Evolutionary conservation across 2,888 invertebrate species (phyloP), one percentile per base, ranked within the genome.

Genomic region (Tipula unca): DNA sequence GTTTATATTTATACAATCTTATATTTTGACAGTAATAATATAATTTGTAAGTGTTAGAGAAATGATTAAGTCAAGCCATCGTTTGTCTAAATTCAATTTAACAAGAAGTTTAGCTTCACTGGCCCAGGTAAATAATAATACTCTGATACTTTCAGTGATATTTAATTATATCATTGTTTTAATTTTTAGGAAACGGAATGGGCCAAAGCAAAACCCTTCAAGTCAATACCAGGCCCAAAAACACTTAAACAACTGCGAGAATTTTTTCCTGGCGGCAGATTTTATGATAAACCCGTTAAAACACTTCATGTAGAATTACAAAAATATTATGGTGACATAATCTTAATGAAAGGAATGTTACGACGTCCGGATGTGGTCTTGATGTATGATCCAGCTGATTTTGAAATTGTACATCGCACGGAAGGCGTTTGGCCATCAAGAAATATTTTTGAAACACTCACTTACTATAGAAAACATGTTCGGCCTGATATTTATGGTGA

Each of bases 401-500:
- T 86, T 29, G 86, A 86, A 54, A 86, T 25, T 10, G 1, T 69
- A 69, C 25, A 25, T 25, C 20, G 86, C 6, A 84, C 85, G 29
- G 86, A 86, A 85, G 85, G 86, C 17, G 20, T 17, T 3, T 85
- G 35, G 84, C 86, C 86, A 3, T 3, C n/a, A 8, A 29, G 86
- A 85, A 39, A 83, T 29, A 42, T 29, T n/a, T 8, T 86, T 8
- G 86, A 86, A 42, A 86, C 85, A 5, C 36, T 86, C 8, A 48
- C 32, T 8, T 85, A 86, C 35, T 86, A 35, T n/a, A 20, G 85
- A 48, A 39, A 84, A 82, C 17, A 84, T 3, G 5, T 85, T 5
- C n/a, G 85, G 35, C 85, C 54, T 3, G 86, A 86, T 20, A 13
- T 85, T n/a, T 89, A 87, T 85, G 87, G 88, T 6, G 89, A 88